Conservation (phyloP, 2,113 vertebrate species). For the Rallus limicola region DNA sequence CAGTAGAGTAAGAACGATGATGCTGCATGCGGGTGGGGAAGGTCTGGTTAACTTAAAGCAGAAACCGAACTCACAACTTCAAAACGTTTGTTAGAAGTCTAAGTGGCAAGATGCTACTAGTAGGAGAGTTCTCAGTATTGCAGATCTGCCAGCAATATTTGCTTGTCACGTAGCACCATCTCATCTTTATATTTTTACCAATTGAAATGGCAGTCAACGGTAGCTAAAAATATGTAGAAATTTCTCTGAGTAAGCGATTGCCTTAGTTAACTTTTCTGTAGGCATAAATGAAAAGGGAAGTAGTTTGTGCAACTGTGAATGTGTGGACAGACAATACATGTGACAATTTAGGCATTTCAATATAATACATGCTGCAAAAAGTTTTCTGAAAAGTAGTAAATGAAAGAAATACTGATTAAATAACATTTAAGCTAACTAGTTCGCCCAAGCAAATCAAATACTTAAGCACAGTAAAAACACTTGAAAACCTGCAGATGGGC, state of each 20-base stretch:
- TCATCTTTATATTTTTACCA: conserved; percentile 16
- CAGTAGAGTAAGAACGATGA: not conserved
- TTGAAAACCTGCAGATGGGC: not conserved
- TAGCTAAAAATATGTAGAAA: conserved; percentile 31
- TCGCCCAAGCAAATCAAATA: not conserved
- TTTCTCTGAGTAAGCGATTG: conserved; percentile 35
- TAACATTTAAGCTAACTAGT: not conserved
- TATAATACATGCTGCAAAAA: not conserved
- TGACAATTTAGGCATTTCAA: not conserved
- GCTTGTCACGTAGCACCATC: not conserved
- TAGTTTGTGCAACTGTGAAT: not conserved
- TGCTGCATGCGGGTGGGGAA: not conserved
- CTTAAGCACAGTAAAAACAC: not conserved
- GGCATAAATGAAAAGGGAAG: conserved; percentile 34
- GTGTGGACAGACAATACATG: not conserved
- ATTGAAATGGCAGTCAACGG: not conserved
- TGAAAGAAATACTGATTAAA: not conserved
- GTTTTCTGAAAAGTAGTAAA: not conserved
- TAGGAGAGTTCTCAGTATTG: not conserved
- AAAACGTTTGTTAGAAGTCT: not conserved
- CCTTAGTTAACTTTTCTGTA: conserved; percentile 27
- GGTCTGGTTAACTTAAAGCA: not conserved
- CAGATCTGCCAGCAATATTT: not conserved
- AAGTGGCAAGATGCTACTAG: not conserved
- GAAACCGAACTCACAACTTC: not conserved